These are phyloP conservation scores for Cyclopterus lumpus DNA, from an alignment of 2,797 vertebrate genomes.

Conservation along the genomic window DNA sequence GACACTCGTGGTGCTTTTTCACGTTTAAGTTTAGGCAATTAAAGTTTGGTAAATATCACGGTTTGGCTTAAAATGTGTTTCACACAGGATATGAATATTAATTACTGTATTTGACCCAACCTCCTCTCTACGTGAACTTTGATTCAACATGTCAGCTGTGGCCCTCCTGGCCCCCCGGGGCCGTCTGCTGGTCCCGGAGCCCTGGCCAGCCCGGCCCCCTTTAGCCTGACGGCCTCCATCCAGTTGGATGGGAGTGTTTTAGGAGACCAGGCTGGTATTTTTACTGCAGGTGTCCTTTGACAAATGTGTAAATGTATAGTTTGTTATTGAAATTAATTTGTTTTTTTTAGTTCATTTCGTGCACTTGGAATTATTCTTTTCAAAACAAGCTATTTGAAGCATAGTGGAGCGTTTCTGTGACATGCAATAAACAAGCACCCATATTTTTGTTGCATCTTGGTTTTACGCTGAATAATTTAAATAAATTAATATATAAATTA, in stretches of 20 bases:
- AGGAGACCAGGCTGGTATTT: background rate
- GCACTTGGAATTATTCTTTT: background rate
- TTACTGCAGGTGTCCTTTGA: background rate
- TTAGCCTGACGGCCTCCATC: background rate
- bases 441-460: background rate
- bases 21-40: background rate
- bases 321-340: background rate
- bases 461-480: background rate
- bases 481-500: background rate
- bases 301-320: background rate
- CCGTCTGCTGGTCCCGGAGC: no score
- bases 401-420: background rate
- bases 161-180: no score
- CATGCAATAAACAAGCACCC: background rate
- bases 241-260: background rate
- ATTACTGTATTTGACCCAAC: background rate
- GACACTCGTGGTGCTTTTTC: background rate
- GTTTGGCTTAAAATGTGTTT: background rate
- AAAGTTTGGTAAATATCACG: background rate
- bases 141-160: background rate
- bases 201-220: no score
- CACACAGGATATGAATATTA: background rate
- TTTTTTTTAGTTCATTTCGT: background rate
- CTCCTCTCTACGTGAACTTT: background rate
- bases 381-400: background rate